These are phyloP conservation scores for Alligator sinensis DNA, from an alignment of 2,113 vertebrate species.

Conservation along the genomic window DNA sequence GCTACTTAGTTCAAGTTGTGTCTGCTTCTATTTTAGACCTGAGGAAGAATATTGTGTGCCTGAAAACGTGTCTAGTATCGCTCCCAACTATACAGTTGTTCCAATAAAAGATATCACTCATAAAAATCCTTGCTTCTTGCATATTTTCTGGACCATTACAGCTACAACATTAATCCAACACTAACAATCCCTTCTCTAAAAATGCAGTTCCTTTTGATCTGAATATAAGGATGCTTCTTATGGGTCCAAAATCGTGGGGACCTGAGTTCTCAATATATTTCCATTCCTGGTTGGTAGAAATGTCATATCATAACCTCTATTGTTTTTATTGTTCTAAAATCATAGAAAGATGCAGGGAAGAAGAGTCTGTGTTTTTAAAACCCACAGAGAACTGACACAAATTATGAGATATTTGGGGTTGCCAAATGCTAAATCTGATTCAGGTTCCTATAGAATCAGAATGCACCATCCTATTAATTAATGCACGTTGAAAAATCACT, in stretches of 20 bases:
- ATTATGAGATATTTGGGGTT: background rate
- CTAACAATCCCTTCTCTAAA: background rate
- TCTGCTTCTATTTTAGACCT: too few species aligned
- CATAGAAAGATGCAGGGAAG: background rate
- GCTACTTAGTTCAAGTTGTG: too few species aligned
- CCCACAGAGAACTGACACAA: background rate
- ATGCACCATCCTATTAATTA: background rate
- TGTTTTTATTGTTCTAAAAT: too few species aligned
- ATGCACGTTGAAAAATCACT: constrained; percentile 18
- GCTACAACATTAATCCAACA: too few species aligned
- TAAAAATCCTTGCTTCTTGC: too few species aligned
- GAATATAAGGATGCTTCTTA: background rate
- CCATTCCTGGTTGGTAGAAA: background rate
- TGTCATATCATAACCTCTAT: background rate
- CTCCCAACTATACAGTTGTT: too few species aligned
- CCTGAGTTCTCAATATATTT: background rate
- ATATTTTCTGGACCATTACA: too few species aligned
- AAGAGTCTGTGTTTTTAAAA: background rate
- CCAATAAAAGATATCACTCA: too few species aligned
- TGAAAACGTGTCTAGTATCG: too few species aligned
- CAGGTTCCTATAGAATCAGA: background rate
- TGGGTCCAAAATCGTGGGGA: background rate
- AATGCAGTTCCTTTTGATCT: background rate
- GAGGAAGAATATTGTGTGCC: too few species aligned
- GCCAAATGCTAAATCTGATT: background rate